Percentiles rank a stretch among this genome's conserved stretches.
Evolutionary conservation across 2,888 invertebrate genomes (phyloP).

Genomic region (Parnassius orleans): DNA sequence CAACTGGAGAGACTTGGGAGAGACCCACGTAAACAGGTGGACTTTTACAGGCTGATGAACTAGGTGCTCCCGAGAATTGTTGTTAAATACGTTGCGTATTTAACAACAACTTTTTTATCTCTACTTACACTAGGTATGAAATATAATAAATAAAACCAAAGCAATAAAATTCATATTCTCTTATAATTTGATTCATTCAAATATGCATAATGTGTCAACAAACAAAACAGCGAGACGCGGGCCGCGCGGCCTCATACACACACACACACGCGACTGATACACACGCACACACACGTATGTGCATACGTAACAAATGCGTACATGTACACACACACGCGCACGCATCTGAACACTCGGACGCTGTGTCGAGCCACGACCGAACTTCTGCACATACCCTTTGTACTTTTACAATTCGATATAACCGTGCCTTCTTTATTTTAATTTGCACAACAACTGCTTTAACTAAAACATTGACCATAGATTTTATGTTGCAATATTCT

Average conservation of each 20-base stretch:
- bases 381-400: conserved; percentile 79
- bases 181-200: conserved; percentile 81
- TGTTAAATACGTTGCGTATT: not conserved
- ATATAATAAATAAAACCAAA: conserved; percentile 43
- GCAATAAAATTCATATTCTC: conserved; percentile 74
- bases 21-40: no score
- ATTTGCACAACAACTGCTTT: no score
- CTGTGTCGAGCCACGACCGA: conserved; percentile 58
- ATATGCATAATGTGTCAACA: conserved; percentile 81
- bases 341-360: conserved; percentile 47
- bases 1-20: no score
- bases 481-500: not conserved
- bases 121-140: not conserved
- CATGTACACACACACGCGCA: conserved; percentile 39
- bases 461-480: no score
- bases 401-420: conserved; percentile 51
- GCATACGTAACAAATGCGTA: conserved; percentile 24
- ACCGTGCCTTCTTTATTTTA: conserved; percentile 15
- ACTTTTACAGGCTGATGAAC: no score
- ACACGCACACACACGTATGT: conserved; percentile 34
- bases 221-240: conserved; percentile 77
- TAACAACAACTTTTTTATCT: no score
- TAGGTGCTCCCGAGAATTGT: no score
- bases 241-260: conserved; percentile 46
- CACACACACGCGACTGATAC: conserved; percentile 32